Evolutionary conservation across 1,140 invertebrate species (phyloP), one percentile per base, ranked within the genome.

Genomic region (Aphaenogaster rudis): DNA sequence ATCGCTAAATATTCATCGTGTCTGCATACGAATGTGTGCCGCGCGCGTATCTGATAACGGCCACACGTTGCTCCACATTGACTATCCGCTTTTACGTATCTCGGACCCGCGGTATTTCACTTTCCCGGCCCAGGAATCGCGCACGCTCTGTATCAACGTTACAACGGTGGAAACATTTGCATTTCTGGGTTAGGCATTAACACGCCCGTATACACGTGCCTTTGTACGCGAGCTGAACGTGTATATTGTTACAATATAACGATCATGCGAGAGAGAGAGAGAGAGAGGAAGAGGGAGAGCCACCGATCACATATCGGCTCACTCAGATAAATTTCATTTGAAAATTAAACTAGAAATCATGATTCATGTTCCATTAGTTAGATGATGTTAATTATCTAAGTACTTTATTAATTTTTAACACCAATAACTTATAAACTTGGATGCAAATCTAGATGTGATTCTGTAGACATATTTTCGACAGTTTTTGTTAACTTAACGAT

Each of bases 121-220:
- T 86, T 78, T 78, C 50, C 63, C 61, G 39, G 63, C 50, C 21
- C 48, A 67, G 63, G n/a, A 80, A 69, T 80, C 85, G 61, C 45
- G 45, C 48, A 39, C 42, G 52, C 11, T 33, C 33, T 36, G 77
- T 90, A 89, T 88, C 76, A 79, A 39, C 33, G 86, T 88, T 76
- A 42, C 74, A 42, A 50, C 50, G 57, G 54, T 63, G 45, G 76
- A 80, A 63, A 77, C 57, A 90, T 91, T 92, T 86, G 67, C 88
- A 91, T 91, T 91, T 92, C 91, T 81, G 79, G 86, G 89, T 87
- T 88, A 80, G 59, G 52, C 64, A 72, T 85, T 86, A 84, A 76
- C 78, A 59, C 33, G 45, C 54, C 28, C 71, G 57, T 78, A 86
- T 92, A 87, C 66, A 81, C 72, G 86, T 84, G 42, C 61, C 77